Conservation (phyloP, 2,797 vertebrate genomes). For the Chelmon rostratus region DNA sequence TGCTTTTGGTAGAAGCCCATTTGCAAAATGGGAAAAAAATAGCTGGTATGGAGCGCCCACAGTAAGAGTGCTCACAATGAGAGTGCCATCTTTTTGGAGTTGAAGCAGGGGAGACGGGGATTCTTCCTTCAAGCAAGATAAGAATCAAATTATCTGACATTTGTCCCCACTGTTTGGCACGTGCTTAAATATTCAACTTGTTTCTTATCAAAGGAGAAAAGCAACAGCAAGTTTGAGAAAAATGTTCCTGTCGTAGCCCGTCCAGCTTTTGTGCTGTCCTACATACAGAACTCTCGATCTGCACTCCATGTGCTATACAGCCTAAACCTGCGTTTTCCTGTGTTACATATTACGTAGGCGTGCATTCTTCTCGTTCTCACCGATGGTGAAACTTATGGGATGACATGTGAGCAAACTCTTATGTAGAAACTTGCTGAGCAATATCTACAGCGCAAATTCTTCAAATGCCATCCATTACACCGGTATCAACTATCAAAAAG, state of each 20-base stretch:
- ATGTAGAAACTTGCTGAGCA: constrained; percentile 21
- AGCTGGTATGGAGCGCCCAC: constrained; percentile 7
- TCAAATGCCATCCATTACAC: constrained; percentile 74
- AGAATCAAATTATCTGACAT: constrained; percentile 41
- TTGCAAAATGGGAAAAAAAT: constrained; percentile 42
- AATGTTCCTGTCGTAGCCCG: not conserved
- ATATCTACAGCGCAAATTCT: constrained; percentile 33
- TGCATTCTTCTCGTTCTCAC: too few species aligned
- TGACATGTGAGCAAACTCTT: constrained; percentile 5
- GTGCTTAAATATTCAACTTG: constrained; percentile 25
- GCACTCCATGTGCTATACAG: not conserved
- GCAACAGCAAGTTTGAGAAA: constrained; percentile 1
- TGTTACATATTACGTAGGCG: not conserved
- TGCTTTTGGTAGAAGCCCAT: constrained; percentile 38
- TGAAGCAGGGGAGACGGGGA: constrained; percentile 31
- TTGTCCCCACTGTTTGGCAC: constrained; percentile 7
- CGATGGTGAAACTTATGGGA: too few species aligned
- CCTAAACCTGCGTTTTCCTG: not conserved
- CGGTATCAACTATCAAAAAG: constrained; percentile 71
- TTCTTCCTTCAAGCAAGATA: constrained; percentile 37
- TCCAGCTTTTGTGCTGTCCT: not conserved
- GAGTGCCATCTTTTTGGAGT: constrained; percentile 44
- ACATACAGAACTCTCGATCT: not conserved
- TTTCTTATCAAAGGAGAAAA: constrained; percentile 38
- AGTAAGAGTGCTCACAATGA: constrained; percentile 40